A percentile compares a stretch with the other conserved stretches of the same genome.
Evolutionary conservation across 1,140 invertebrate genomes (phyloP).

Genomic region (Papilio dardanus): DNA sequence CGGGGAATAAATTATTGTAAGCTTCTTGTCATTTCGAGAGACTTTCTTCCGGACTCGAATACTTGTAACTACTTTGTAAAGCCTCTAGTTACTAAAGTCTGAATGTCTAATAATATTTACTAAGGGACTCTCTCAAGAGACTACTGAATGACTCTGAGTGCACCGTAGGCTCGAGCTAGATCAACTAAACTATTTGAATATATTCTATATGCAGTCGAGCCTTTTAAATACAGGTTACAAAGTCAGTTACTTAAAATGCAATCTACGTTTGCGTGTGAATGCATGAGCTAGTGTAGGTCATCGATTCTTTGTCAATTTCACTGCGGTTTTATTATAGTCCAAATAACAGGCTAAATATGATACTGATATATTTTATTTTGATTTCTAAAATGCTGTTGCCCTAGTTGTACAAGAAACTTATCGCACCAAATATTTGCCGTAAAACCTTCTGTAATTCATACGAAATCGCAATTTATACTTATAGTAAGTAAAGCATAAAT

Average conservation of each 20-base stretch:
- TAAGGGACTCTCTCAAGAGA: background rate
- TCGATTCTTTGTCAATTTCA: constrained; percentile 25
- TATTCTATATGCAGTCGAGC: background rate
- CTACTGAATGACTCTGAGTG: background rate
- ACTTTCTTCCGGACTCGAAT: too few species aligned
- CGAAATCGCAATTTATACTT: too few species aligned
- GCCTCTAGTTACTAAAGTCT: too few species aligned
- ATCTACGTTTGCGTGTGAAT: background rate
- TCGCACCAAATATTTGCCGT: too few species aligned
- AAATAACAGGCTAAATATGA: background rate
- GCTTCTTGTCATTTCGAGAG: background rate
- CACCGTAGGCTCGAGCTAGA: too few species aligned
- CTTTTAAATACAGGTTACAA: background rate
- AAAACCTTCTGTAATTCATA: background rate
- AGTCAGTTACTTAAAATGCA: background rate
- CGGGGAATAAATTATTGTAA: background rate
- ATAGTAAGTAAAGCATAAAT: background rate
- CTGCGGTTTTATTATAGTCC: background rate
- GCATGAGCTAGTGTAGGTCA: background rate
- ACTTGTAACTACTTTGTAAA: too few species aligned
- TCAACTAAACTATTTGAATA: background rate
- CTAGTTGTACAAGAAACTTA: too few species aligned
- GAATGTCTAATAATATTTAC: background rate
- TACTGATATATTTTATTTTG: too few species aligned
- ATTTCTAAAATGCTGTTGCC: too few species aligned